These are phyloP conservation scores for Melitaea athalia DNA, from an alignment of 2,888 invertebrate species.

Conservation along the genomic window DNA sequence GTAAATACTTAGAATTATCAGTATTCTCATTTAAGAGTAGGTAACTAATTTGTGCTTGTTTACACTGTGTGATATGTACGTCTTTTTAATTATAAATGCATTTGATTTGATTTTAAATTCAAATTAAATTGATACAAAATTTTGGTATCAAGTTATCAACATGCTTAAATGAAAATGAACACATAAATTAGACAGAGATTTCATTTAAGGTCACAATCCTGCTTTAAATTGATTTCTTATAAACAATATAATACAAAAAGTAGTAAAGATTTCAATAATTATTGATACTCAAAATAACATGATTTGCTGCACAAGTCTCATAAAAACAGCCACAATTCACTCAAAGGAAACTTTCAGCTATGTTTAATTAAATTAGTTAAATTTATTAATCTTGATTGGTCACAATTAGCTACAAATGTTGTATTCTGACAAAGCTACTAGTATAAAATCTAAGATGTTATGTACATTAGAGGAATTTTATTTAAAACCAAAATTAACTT, in stretches of 20 bases:
- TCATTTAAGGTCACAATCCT: too few relatives aligned
- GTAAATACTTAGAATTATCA: too few relatives aligned
- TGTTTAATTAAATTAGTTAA: too few relatives aligned
- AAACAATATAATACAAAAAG: not conserved
- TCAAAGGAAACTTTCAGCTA: too few relatives aligned
- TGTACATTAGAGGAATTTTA: not conserved
- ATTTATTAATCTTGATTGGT: not conserved
- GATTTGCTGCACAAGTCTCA: not conserved
- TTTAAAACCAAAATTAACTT: not conserved
- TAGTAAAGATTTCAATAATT: not conserved
- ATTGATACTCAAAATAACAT: not conserved
- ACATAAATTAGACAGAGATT: too few relatives aligned
- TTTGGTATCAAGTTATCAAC: not conserved
- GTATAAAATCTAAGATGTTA: not conserved
- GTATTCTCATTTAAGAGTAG: not conserved
- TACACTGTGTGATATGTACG: constrained; percentile 12
- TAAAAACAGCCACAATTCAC: too few relatives aligned
- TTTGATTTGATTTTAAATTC: not conserved
- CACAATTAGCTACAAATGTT: not conserved
- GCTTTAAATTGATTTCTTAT: not conserved
- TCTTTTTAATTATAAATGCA: not conserved
- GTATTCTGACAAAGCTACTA: not conserved
- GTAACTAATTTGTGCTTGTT: constrained; percentile 4
- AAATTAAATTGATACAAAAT: not conserved
- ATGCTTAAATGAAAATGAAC: not conserved